A percentile compares a stretch with the other conserved stretches of the same genome.
These are phyloP conservation scores for Orius laevigatus DNA, from an alignment of 1,140 invertebrate genomes.

Conservation along the genomic window DNA sequence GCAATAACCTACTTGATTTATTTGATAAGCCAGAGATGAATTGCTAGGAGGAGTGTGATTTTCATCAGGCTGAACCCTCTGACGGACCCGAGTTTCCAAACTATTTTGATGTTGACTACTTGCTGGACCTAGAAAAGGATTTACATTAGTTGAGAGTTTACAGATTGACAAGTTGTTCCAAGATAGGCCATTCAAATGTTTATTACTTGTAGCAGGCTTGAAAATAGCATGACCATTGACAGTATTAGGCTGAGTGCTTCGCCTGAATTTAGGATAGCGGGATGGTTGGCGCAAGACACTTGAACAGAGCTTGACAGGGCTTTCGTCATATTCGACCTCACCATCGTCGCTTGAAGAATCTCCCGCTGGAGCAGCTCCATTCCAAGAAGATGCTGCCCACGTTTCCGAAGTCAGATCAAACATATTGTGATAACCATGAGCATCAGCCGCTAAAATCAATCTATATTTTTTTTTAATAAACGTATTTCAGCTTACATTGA, in stretches of 20 bases:
- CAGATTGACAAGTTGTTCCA: too few species aligned
- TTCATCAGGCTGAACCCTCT: too few species aligned
- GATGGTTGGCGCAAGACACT: slow-evolving; percentile 3
- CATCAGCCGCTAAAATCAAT: neutral
- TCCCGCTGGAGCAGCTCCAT: too few species aligned
- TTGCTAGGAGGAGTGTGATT: slow-evolving; percentile 2
- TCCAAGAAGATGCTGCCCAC: too few species aligned
- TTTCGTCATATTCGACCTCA: slow-evolving; percentile 14
- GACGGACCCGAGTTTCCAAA: too few species aligned
- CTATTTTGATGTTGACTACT: too few species aligned
- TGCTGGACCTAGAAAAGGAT: too few species aligned
- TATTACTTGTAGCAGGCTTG: neutral
- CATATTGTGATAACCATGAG: neutral
- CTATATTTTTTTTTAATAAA: neutral
- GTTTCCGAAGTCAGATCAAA: too few species aligned
- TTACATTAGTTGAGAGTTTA: too few species aligned
- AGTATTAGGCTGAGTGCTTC: slow-evolving; percentile 5
- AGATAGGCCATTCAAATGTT: too few species aligned
- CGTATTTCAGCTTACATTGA: too few species aligned
- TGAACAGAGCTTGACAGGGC: slow-evolving; percentile 13
- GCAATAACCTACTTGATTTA: slow-evolving; percentile 13
- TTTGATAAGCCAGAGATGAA: slow-evolving; percentile 13
- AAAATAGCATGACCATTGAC: neutral
- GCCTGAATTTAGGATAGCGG: slow-evolving; percentile 8
- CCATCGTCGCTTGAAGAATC: slow-evolving; percentile 8